Percentiles rank a stretch among this genome's conserved stretches.
Evolutionary conservation across 1,140 invertebrate genomes (phyloP).

Genomic region (Drosophila neocordata): DNA sequence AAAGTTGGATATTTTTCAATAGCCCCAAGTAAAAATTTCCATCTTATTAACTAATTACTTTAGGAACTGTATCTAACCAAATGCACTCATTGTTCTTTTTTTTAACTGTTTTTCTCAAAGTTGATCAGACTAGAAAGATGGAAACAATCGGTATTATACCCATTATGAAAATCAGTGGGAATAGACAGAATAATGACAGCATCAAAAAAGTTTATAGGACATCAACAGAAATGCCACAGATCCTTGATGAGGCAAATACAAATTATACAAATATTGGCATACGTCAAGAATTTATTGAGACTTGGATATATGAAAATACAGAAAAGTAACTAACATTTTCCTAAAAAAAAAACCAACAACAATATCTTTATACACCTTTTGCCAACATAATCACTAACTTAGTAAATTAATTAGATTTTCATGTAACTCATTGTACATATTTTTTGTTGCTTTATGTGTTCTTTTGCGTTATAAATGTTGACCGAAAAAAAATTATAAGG

Average conservation of each 20-base stretch:
- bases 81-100: not conserved
- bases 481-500: not conserved
- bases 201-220: conserved; percentile 7
- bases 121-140: conserved; percentile 30
- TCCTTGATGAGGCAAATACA: conserved; percentile 9
- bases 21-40: conserved; percentile 34
- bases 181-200: conserved; percentile 31
- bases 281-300: conserved; percentile 61
- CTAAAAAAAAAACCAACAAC: conserved; percentile 22
- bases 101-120: conserved; percentile 28
- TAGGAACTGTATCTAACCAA: not conserved
- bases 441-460: not conserved
- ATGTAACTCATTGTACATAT: conserved; percentile 4
- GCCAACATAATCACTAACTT: conserved; percentile 11
- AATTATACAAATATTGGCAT: conserved; percentile 17
- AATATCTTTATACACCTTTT: conserved; percentile 12
- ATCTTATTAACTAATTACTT: not conserved
- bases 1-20: conserved; percentile 51
- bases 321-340: conserved; percentile 13
- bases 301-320: conserved; percentile 52
- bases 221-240: conserved; percentile 23
- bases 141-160: conserved; percentile 37
- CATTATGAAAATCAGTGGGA: conserved; percentile 54
- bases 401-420: conserved; percentile 4
- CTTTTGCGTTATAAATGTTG: not conserved